These are phyloP conservation scores for Dipodomys merriami DNA, from an alignment of 2,113 vertebrate genomes.

Conservation along the genomic window DNA sequence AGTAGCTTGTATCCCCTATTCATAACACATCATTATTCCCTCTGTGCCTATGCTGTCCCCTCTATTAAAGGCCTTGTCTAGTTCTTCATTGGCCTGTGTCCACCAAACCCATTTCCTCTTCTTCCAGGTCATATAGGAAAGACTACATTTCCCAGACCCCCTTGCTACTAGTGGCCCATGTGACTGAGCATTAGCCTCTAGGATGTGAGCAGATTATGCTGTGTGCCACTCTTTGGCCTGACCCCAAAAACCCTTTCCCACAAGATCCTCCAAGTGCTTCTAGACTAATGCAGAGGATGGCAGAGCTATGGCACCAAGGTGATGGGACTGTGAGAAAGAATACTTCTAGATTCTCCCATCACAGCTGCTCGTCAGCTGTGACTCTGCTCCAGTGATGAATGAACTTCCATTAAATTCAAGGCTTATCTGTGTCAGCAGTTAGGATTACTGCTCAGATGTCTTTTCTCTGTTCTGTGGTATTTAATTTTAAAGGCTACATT, in stretches of 20 bases:
- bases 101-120: neutral
- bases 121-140: neutral
- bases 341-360: neutral
- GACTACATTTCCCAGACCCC: neutral
- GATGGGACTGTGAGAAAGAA: neutral
- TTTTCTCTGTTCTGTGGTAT: neutral
- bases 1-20: neutral
- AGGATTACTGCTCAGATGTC: neutral
- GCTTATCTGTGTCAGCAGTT: neutral
- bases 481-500: constrained; percentile 10
- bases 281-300: neutral
- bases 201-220: neutral
- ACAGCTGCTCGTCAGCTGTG: neutral
- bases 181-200: neutral
- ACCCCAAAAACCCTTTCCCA: neutral
- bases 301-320: neutral
- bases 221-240: neutral
- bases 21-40: neutral
- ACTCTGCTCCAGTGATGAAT: neutral
- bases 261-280: neutral
- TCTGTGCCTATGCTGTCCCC: accelerated
- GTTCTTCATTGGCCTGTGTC: neutral
- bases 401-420: neutral
- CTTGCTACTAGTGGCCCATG: neutral
- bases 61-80: neutral